Conservation (phyloP, 2,888 invertebrate genomes). For the Lithophane ornitopus region DNA sequence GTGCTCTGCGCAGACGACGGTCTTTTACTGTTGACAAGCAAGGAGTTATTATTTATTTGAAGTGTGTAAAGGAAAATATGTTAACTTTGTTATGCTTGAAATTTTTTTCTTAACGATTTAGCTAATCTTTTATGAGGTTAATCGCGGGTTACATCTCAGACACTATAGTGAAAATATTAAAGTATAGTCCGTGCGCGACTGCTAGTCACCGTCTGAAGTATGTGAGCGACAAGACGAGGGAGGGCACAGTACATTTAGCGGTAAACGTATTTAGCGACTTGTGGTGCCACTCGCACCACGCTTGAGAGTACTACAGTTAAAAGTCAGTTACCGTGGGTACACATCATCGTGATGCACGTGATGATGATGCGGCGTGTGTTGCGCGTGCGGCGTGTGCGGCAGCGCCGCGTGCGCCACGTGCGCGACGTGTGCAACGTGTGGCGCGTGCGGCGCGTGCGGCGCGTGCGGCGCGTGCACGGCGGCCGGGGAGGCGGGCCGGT, state of each 20-base stretch:
- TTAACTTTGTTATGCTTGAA: too few relatives aligned
- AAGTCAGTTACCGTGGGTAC: conserved; percentile 89
- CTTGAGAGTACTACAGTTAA: neutral
- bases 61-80: neutral
- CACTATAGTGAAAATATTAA: neutral
- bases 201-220: too few relatives aligned
- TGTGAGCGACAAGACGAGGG: too few relatives aligned
- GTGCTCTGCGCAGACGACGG: conserved; percentile 91
- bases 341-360: conserved; percentile 93
- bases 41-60: neutral
- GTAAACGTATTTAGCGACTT: neutral
- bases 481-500: conserved; percentile 92
- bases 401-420: conserved; percentile 87
- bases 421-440: conserved; percentile 83
- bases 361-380: conserved; percentile 73
- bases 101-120: neutral
- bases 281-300: neutral
- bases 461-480: conserved; percentile 93
- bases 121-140: neutral
- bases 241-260: too few relatives aligned
- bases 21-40: conserved; percentile 87
- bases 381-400: conserved; percentile 85
- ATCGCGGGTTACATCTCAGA: neutral
- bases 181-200: too few relatives aligned
- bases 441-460: conserved; percentile 81